A percentile compares a stretch with the other conserved stretches of the same genome.
Conservation (phyloP, 1,140 invertebrate species). For the Stenopsyche tienmushanensis region DNA sequence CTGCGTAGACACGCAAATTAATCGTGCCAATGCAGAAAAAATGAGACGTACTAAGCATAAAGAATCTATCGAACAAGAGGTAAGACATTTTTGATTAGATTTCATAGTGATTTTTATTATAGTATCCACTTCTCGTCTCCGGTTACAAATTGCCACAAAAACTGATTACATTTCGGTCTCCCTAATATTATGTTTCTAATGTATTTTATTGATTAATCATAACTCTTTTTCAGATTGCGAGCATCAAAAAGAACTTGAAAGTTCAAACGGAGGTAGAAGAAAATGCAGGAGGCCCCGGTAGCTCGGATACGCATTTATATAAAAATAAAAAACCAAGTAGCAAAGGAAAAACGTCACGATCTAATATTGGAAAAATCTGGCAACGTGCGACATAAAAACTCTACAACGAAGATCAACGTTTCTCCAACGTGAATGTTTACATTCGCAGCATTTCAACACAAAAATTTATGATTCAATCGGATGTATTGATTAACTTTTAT, state of each 20-base stretch:
- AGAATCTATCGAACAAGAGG: conserved; percentile 83
- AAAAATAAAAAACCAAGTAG: conserved; percentile 47
- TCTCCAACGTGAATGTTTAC: no score
- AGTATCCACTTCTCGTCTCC: no score
- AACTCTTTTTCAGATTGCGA: conserved; percentile 61
- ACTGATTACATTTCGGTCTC: no score
- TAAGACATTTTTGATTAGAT: conserved; percentile 51
- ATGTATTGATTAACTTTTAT: no score
- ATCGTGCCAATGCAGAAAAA: conserved; percentile 83
- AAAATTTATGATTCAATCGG: no score
- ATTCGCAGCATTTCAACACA: no score
- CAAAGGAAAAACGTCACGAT: conserved; percentile 49
- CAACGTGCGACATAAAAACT: conserved; percentile 54
- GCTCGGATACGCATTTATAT: conserved; percentile 44
- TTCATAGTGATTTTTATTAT: no score
- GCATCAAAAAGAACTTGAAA: conserved; percentile 82
- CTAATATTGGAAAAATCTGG: conserved; percentile 62
- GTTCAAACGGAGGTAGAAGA: conserved; percentile 69
- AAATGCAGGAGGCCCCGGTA: conserved; percentile 60
- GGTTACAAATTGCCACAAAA: no score
- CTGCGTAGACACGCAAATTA: conserved; percentile 88
- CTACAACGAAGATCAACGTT: no score
- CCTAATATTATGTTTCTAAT: no score
- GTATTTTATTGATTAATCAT: conserved; percentile 1
- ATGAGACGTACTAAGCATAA: conserved; percentile 77